Conservation (phyloP, 2,113 vertebrate genomes). For the Alouatta palliata region DNA sequence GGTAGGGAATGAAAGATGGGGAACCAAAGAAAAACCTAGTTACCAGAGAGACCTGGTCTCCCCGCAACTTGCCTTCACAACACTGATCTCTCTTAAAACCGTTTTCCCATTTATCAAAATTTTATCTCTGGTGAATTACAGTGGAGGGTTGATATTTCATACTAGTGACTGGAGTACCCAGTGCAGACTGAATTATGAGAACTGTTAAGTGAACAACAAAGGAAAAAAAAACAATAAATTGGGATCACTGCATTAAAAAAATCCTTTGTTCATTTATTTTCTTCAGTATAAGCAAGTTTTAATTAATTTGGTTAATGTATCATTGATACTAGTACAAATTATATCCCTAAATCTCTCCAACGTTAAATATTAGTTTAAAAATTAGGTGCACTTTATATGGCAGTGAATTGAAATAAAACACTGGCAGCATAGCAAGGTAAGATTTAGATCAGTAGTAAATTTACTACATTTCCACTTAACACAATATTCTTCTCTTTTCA, state of each 20-base stretch:
- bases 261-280: constrained; percentile 66
- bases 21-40: neutral
- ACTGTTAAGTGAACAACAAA: constrained; percentile 28
- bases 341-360: constrained; percentile 15
- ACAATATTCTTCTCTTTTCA: neutral
- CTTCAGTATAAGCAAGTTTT: constrained; percentile 63
- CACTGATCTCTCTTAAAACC: constrained; percentile 42
- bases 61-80: neutral
- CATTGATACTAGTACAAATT: constrained; percentile 54
- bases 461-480: constrained; percentile 55
- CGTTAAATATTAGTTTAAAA: constrained; percentile 66
- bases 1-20: neutral
- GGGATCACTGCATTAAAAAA: constrained; percentile 8
- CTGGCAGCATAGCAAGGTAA: constrained; percentile 33
- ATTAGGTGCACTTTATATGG: constrained; percentile 51
- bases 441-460: constrained; percentile 49
- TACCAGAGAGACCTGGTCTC: neutral
- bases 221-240: constrained; percentile 29
- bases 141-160: constrained; percentile 62
- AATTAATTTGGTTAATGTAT: constrained; percentile 64
- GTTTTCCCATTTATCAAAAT: constrained; percentile 61
- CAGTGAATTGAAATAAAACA: constrained; percentile 49
- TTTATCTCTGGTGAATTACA: constrained; percentile 56
- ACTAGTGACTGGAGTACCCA: constrained; percentile 49
- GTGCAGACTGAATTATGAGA: constrained; percentile 62